phyloP scores from a whole-genome alignment of 2,113 vertebrate genomes.

The Anolis carolinensis region DNA sequence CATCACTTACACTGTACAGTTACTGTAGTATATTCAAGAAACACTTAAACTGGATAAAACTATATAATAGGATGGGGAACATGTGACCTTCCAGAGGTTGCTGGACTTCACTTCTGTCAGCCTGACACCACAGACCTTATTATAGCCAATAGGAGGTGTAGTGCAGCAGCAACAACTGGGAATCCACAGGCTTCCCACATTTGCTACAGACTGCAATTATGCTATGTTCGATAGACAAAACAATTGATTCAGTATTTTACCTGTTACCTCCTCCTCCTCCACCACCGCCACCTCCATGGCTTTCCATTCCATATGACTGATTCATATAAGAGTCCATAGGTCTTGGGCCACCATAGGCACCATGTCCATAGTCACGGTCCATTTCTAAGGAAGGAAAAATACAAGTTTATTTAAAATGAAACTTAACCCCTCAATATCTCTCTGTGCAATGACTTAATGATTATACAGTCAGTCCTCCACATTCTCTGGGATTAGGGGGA shows the following conservation, averaged over 20 bases:
- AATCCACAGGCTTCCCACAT: neutral
- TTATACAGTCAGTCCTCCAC: too few relatives aligned
- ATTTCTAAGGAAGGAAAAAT: slow-evolving; percentile 78
- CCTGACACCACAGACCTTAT: neutral
- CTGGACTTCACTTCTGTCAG: neutral
- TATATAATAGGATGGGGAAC: slow-evolving; percentile 3
- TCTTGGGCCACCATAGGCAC: slow-evolving; percentile 82
- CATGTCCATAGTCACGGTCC: slow-evolving; percentile 85
- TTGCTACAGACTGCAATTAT: slow-evolving; percentile 60
- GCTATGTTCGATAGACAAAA: slow-evolving; percentile 66
- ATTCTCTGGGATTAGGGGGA: too few relatives aligned
- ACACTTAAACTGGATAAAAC: slow-evolving; percentile 72
- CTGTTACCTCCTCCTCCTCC: slow-evolving; percentile 83
- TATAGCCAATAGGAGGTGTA: neutral
- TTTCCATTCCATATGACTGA: slow-evolving; percentile 84
- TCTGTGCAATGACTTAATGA: too few relatives aligned
- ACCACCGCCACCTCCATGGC: slow-evolving; percentile 78
- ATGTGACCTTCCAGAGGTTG: neutral
- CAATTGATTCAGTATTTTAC: slow-evolving; percentile 81
- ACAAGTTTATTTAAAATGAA: slow-evolving; percentile 36
- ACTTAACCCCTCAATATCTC: neutral
- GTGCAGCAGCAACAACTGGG: neutral
- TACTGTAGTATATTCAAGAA: slow-evolving; percentile 72
- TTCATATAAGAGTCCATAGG: slow-evolving; percentile 84
- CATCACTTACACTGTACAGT: slow-evolving; percentile 48